A percentile compares a stretch with the other conserved stretches of the same genome.
These are phyloP conservation scores for Xiphorhynchus elegans DNA, from an alignment of 2,113 vertebrate species.

Conservation along the genomic window DNA sequence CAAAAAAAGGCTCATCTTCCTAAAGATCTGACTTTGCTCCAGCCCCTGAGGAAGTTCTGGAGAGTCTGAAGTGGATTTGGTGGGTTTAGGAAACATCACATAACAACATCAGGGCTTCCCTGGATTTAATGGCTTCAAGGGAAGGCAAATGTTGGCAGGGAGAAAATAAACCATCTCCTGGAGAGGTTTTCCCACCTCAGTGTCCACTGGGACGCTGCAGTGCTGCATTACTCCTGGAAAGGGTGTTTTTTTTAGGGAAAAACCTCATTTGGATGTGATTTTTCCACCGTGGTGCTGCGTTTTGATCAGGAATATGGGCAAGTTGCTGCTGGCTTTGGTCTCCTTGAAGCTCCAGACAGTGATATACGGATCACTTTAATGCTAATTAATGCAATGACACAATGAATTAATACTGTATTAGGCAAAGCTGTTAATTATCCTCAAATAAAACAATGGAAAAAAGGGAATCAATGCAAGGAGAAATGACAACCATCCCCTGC, in stretches of 20 bases:
- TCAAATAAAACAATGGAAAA: constrained; percentile 56
- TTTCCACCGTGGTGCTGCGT: fast-evolving
- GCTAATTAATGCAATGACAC: constrained; percentile 74
- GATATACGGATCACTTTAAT: constrained; percentile 73
- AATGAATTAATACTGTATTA: constrained; percentile 70
- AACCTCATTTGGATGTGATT: neutral
- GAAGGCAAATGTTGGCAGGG: neutral
- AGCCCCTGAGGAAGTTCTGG: neutral
- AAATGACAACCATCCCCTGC: neutral
- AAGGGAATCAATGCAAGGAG: neutral
- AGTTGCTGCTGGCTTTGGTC: constrained; percentile 14
- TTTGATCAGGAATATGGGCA: neutral
- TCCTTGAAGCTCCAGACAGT: constrained; percentile 54
- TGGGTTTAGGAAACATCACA: neutral
- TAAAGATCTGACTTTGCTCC: neutral
- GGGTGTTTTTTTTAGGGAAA: neutral
- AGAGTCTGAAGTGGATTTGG: constrained; percentile 19
- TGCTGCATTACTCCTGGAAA: neutral
- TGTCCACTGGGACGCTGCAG: neutral
- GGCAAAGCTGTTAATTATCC: constrained; percentile 71
- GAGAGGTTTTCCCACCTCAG: neutral
- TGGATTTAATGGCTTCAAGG: neutral
- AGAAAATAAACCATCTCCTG: neutral
- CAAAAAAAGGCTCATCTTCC: neutral
- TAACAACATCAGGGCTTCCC: neutral